Evolutionary conservation across 2,888 invertebrate species (phyloP).

Genomic region (Dolomedes plantarius): DNA sequence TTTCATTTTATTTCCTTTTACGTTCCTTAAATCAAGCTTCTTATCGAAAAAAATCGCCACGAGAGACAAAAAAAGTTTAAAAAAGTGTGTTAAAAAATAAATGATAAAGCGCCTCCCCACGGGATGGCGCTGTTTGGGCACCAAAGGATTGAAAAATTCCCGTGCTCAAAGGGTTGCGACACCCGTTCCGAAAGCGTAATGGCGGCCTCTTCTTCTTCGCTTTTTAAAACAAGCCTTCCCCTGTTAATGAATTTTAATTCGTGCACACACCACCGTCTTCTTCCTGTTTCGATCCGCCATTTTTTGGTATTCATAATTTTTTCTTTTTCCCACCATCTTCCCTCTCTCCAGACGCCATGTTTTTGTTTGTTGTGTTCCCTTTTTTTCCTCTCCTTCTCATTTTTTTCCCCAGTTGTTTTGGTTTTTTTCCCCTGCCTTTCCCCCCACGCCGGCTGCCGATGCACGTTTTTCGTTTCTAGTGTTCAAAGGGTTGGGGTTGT

Average conservation of each 20-base stretch:
- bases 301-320: conserved; percentile 33
- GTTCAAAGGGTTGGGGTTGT: conserved; percentile 58
- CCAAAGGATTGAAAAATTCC: conserved; percentile 62
- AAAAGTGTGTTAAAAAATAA: no score
- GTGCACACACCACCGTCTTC: conserved; percentile 53
- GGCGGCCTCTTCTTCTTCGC: conserved; percentile 62
- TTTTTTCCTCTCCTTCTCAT: not conserved
- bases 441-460: not conserved
- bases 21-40: not conserved
- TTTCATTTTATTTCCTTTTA: not conserved
- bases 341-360: not conserved
- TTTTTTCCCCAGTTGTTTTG: not conserved
- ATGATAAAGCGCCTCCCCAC: conserved; percentile 6
- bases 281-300: conserved; percentile 65
- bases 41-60: not conserved
- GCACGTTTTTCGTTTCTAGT: conserved; percentile 42
- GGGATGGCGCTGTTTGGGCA: conserved; percentile 39
- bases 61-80: not conserved
- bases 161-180: no score
- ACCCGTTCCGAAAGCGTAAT: conserved; percentile 57
- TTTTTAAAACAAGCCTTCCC: no score
- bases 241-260: conserved; percentile 71
- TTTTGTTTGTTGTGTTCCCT: not conserved
- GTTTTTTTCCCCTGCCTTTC: not conserved
- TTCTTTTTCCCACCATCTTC: not conserved